These are phyloP conservation scores for Lamellibrachia columna DNA, from an alignment of 2,888 invertebrate species.

Conservation along the genomic window DNA sequence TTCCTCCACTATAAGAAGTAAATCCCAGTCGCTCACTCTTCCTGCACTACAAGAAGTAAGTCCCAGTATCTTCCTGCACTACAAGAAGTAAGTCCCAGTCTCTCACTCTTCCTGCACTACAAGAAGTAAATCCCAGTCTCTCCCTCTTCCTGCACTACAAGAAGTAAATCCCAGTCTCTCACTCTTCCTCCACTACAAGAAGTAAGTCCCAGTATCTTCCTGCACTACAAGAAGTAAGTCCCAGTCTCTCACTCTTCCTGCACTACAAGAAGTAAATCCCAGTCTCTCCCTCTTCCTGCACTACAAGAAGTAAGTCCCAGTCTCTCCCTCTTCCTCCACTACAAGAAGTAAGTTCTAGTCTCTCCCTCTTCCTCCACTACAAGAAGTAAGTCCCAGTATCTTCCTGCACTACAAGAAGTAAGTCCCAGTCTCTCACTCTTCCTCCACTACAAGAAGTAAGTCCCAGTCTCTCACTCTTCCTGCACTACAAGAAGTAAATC, in stretches of 20 bases:
- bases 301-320: background rate
- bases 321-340: background rate
- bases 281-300: background rate
- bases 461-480: conserved; percentile 16
- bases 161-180: background rate
- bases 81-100: background rate
- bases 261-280: conserved; percentile 46
- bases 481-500: conserved; percentile 64
- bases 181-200: conserved; percentile 56
- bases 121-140: no score
- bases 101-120: background rate
- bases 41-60: conserved; percentile 64
- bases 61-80: background rate
- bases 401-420: no score
- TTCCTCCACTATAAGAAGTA: no score
- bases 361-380: conserved; percentile 21
- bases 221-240: background rate
- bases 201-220: conserved; percentile 50
- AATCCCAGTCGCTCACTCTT: no score
- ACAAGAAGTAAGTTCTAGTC: no score
- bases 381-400: conserved; percentile 13
- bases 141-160: conserved; percentile 20
- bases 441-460: conserved; percentile 63
- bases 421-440: conserved; percentile 49
- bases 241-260: background rate